Evolutionary conservation across 2,113 vertebrate species (phyloP).

Genomic region (Budorcas taxicolor): DNA sequence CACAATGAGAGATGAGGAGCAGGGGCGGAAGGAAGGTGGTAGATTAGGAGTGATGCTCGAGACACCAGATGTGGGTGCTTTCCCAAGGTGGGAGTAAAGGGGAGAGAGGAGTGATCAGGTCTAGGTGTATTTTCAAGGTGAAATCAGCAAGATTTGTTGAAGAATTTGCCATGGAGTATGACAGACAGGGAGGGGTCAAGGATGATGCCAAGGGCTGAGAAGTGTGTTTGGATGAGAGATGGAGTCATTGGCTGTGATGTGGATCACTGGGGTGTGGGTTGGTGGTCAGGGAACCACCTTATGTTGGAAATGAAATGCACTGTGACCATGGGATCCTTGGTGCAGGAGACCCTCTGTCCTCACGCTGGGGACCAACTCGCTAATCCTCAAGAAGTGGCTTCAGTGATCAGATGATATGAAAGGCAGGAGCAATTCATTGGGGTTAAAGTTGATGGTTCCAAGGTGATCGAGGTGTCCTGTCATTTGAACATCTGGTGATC

Average conservation of each 20-base stretch:
- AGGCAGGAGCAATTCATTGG: fast-evolving
- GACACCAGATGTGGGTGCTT: neutral
- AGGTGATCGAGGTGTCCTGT: fast-evolving
- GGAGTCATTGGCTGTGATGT: too few species aligned
- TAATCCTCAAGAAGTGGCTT: neutral
- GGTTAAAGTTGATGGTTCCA: neutral
- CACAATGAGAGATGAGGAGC: fast-evolving
- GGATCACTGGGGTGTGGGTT: neutral
- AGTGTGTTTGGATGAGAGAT: neutral
- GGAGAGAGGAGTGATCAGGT: too few species aligned
- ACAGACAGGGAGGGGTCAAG: neutral
- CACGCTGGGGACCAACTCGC: fast-evolving
- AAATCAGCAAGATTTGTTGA: neutral
- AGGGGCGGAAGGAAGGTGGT: neutral
- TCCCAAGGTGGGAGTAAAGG: neutral
- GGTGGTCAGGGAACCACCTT: neutral
- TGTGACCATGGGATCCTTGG: neutral
- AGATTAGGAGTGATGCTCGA: neutral
- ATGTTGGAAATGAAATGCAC: neutral
- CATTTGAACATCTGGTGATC: too few species aligned
- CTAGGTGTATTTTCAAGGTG: neutral
- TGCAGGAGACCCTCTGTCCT: neutral
- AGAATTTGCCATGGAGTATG: neutral
- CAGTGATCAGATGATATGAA: fast-evolving
- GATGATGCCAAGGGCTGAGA: too few species aligned